Percentiles rank a stretch among this genome's conserved stretches.
phyloP scores from a whole-genome alignment of 2,888 invertebrate genomes.

The Spodoptera exigua region DNA sequence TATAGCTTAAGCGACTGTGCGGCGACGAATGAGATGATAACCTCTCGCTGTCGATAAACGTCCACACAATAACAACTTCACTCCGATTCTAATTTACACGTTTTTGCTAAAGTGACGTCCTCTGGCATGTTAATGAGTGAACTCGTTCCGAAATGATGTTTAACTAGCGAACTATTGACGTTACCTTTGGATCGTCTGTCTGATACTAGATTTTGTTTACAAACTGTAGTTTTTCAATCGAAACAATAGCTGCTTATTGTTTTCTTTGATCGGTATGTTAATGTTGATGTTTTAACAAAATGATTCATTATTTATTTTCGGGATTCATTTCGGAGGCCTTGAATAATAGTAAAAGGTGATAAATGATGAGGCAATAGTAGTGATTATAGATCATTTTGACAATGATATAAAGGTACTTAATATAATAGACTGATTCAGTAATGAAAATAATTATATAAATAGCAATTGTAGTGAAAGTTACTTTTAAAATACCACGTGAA shows the following conservation, averaged over 20 bases:
- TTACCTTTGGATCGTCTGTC: slow-evolving; percentile 35
- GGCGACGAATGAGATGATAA: slow-evolving; percentile 73
- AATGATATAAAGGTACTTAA: too few relatives aligned
- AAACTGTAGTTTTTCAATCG: slow-evolving; percentile 21
- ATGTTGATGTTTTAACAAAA: slow-evolving; percentile 18
- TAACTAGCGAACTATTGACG: slow-evolving; percentile 42
- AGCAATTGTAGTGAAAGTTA: too few relatives aligned
- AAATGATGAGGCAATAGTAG: too few relatives aligned
- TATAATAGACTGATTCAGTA: too few relatives aligned
- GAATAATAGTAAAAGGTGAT: too few relatives aligned
- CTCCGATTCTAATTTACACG: slow-evolving; percentile 32
- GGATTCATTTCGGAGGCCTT: neutral
- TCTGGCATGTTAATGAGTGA: slow-evolving; percentile 45
- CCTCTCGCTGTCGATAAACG: slow-evolving; percentile 65
- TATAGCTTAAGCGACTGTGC: slow-evolving; percentile 46
- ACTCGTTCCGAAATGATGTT: slow-evolving; percentile 47
- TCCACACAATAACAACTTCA: slow-evolving; percentile 65
- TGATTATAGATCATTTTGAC: too few relatives aligned
- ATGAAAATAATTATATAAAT: too few relatives aligned
- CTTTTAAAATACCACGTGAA: too few relatives aligned
- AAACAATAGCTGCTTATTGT: slow-evolving; percentile 52
- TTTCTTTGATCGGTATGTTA: slow-evolving; percentile 36
- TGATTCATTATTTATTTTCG: slow-evolving; percentile 18
- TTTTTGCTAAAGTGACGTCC: slow-evolving; percentile 53
- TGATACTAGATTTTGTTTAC: slow-evolving; percentile 39